Conservation (phyloP, 1,140 invertebrate species). For the Paralvinella palmiformis region DNA sequence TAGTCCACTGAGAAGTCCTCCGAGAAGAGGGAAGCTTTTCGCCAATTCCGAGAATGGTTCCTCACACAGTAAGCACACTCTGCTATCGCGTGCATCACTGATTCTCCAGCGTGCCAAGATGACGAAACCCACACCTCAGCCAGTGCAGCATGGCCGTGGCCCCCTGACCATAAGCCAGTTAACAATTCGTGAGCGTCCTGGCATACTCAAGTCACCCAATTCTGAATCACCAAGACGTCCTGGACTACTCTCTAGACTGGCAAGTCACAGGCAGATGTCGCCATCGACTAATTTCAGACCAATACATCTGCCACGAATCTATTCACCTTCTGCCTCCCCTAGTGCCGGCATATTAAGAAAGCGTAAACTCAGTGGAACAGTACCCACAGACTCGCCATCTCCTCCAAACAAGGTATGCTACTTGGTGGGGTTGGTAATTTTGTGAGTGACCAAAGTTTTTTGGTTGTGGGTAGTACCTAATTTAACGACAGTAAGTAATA, state of each 20-base stretch:
- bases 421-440: background rate
- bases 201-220: background rate
- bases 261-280: background rate
- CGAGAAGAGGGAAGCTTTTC: background rate
- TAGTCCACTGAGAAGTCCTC: background rate
- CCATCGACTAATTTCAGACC: background rate
- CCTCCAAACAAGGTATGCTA: slow-evolving; percentile 31
- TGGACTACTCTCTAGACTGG: no score
- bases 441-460: background rate
- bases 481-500: background rate
- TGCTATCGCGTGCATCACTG: background rate
- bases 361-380: slow-evolving; percentile 21
- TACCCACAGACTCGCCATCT: slow-evolving; percentile 27
- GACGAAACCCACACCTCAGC: background rate
- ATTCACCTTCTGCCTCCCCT: slow-evolving; percentile 37
- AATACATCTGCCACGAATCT: slow-evolving; percentile 25
- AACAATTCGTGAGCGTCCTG: no score
- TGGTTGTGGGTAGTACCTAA: background rate
- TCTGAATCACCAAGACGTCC: no score
- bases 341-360: slow-evolving; percentile 36
- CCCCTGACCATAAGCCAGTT: background rate
- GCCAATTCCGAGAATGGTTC: background rate
- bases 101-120: background rate
- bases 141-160: background rate
- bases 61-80: no score